phyloP scores from a whole-genome alignment of 2,113 vertebrate genomes.

The Ailuropoda melanoleuca region DNA sequence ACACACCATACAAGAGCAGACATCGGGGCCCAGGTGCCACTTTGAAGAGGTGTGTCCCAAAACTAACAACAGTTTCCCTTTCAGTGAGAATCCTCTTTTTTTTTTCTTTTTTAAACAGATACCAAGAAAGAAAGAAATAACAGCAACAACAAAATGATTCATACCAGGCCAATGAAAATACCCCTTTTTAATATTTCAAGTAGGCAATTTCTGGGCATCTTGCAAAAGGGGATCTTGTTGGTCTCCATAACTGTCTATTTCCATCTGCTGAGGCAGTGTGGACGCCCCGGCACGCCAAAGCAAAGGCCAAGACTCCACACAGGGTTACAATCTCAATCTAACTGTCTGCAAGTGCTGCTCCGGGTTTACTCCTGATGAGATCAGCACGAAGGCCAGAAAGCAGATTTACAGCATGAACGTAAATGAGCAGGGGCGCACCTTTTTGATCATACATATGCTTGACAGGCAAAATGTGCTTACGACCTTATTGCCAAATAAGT shows the following conservation, averaged over 20 bases:
- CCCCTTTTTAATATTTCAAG: constrained; percentile 72
- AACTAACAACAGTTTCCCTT: neutral
- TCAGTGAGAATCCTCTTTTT: neutral
- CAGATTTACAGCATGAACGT: constrained; percentile 84
- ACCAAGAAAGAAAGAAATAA: neutral
- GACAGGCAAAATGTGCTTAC: constrained; percentile 82
- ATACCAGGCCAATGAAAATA: constrained; percentile 62
- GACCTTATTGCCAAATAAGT: constrained; percentile 79
- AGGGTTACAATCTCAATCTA: constrained; percentile 84
- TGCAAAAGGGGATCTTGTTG: constrained; percentile 80
- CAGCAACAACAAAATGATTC: neutral
- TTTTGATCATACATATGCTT: constrained; percentile 85
- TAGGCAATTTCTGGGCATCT: constrained; percentile 78
- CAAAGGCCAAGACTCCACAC: constrained; percentile 77
- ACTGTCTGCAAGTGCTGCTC: constrained; percentile 83
- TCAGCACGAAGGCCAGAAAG: constrained; percentile 81
- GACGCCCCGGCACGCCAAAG: constrained; percentile 81
- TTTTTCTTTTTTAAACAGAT: neutral
- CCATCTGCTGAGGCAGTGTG: constrained; percentile 82
- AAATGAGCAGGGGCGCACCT: constrained; percentile 76
- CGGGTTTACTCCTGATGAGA: constrained; percentile 85
- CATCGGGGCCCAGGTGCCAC: neutral
- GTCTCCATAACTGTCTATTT: constrained; percentile 83
- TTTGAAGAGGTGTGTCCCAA: neutral
- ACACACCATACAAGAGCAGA: neutral